phyloP scores from a whole-genome alignment of 1,140 invertebrate genomes.

The Calycopis cecrops region DNA sequence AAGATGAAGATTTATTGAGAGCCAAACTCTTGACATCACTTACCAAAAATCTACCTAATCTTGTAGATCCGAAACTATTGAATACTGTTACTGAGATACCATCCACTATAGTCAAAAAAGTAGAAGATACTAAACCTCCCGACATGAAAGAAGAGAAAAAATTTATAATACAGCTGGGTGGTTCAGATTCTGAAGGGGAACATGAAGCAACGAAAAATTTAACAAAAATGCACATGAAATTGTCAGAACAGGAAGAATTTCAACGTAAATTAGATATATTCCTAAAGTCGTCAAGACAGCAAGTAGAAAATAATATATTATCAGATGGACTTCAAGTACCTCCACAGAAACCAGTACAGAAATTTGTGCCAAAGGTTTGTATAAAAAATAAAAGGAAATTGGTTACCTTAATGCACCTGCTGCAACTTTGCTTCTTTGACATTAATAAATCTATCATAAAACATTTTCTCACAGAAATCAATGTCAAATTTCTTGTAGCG shows the following conservation, averaged over 20 bases:
- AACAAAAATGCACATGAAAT: conserved; percentile 70
- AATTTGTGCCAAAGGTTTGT: conserved; percentile 62
- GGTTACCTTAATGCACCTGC: no score
- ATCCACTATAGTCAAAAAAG: conserved; percentile 19
- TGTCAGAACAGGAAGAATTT: conserved; percentile 62
- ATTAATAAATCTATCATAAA: no score
- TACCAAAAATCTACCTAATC: conserved; percentile 60
- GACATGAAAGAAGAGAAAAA: conserved; percentile 46
- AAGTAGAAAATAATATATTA: conserved; percentile 52
- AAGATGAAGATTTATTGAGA: conserved; percentile 68
- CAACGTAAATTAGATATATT: conserved; percentile 64
- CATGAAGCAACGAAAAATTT: conserved; percentile 71
- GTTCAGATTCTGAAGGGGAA: conserved; percentile 70
- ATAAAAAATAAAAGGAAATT: no score
- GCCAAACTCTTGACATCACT: conserved; percentile 67
- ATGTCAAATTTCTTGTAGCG: conserved; percentile 9
- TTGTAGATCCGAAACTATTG: conserved; percentile 40
- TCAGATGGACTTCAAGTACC: conserved; percentile 42
- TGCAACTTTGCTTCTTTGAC: no score
- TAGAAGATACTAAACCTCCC: conserved; percentile 22
- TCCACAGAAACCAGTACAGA: conserved; percentile 43
- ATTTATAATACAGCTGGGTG: conserved; percentile 63
- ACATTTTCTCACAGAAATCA: background rate
- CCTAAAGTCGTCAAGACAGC: conserved; percentile 57
- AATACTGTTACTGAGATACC: conserved; percentile 25